Percentiles rank a stretch among this genome's conserved stretches.
These are phyloP conservation scores for Craseonycteris thonglongyai DNA, from an alignment of 2,113 vertebrate genomes.

Conservation along the genomic window DNA sequence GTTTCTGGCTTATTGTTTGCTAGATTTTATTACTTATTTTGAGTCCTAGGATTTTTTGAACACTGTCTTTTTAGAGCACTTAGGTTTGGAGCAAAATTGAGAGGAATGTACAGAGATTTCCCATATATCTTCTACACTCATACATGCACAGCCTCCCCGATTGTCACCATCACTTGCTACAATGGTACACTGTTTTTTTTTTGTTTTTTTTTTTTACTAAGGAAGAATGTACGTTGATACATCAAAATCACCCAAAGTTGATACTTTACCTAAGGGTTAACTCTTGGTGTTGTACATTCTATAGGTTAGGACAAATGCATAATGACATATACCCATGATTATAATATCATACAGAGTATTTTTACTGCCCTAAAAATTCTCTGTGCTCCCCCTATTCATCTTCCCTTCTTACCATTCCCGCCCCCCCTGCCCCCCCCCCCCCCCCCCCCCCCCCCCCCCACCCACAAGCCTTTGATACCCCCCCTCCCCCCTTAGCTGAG, in stretches of 20 bases:
- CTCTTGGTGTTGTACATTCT: neutral
- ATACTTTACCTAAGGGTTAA: neutral
- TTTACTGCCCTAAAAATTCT: neutral
- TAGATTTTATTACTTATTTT: neutral
- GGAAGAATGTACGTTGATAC: neutral
- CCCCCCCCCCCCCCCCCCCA: too few species aligned
- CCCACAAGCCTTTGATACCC: too few species aligned
- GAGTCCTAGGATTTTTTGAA: neutral
- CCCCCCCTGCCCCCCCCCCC: too few species aligned
- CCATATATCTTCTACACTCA: neutral
- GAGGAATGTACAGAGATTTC: neutral
- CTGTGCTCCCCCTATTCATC: neutral
- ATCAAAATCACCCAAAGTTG: neutral
- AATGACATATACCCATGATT: neutral
- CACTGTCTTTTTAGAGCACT: neutral
- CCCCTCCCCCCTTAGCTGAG: too few species aligned
- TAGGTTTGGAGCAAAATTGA: neutral
- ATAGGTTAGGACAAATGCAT: neutral
- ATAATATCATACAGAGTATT: neutral
- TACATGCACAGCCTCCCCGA: too few species aligned
- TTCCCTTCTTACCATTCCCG: neutral
- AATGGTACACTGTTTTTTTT: too few species aligned
- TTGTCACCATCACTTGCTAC: neutral
- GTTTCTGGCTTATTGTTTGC: neutral
- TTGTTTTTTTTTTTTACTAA: neutral